Conservation (phyloP, 2,113 vertebrate species). For the Odobenus rosmarus region DNA sequence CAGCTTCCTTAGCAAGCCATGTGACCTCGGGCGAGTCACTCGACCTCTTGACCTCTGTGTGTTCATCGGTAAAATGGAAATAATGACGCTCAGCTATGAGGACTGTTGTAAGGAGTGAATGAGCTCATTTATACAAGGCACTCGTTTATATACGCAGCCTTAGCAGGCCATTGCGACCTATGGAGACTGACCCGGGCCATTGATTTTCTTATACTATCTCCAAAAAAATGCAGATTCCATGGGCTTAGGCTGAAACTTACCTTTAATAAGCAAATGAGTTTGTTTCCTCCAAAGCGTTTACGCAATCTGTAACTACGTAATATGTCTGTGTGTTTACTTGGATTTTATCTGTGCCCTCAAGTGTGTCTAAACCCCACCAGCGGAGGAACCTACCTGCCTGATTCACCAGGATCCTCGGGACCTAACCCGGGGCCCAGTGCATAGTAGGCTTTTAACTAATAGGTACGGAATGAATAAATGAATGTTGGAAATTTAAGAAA, state of each 20-base stretch:
- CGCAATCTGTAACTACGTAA: neutral
- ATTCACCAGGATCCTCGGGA: fast-evolving
- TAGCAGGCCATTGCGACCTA: fast-evolving
- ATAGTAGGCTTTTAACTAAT: neutral
- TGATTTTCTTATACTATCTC: fast-evolving
- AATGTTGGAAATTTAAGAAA: neutral
- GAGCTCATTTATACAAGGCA: neutral
- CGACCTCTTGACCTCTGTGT: neutral
- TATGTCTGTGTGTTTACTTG: neutral
- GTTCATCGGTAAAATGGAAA: neutral
- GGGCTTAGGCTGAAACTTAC: neutral
- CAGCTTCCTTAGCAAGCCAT: neutral
- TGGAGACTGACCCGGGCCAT: fast-evolving
- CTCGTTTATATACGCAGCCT: fast-evolving
- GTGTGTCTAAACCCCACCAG: neutral
- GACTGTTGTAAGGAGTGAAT: neutral
- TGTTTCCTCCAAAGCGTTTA: neutral
- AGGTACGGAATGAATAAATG: neutral
- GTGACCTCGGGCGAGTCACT: neutral
- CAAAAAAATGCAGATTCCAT: neutral
- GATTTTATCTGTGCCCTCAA: neutral
- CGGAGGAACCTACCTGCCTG: fast-evolving
- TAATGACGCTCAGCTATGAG: neutral
- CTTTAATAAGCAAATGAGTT: neutral
- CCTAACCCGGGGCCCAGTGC: neutral